phyloP scores from a whole-genome alignment of 2,113 vertebrate genomes.

The Cephalopterus ornatus region DNA sequence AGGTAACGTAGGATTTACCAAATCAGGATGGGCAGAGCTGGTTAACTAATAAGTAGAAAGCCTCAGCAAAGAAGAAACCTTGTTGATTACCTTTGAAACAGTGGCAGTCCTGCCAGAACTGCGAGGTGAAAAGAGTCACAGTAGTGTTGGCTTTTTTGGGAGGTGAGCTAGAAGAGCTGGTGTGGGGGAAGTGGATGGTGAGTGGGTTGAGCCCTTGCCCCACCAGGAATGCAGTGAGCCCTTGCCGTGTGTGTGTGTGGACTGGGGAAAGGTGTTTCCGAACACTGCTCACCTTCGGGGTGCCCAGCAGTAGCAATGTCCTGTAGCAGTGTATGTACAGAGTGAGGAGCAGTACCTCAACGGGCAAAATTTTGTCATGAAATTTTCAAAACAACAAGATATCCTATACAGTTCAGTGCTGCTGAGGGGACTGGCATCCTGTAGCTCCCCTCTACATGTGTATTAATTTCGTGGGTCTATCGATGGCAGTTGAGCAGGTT shows the following conservation, averaged over 20 bases:
- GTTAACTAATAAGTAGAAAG: neutral
- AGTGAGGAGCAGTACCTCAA: fast-evolving
- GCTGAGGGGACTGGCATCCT: neutral
- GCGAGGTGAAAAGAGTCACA: fast-evolving
- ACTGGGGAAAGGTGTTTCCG: fast-evolving
- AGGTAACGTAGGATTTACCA: neutral
- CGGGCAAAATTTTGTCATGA: neutral
- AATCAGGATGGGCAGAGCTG: neutral
- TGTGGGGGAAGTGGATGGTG: neutral
- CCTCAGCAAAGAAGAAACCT: neutral
- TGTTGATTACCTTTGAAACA: neutral
- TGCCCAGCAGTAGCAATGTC: neutral
- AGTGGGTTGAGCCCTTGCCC: neutral
- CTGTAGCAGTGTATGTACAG: fast-evolving
- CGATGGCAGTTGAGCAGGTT: fast-evolving
- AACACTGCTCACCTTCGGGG: neutral
- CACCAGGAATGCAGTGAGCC: fast-evolving
- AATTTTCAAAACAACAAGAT: neutral
- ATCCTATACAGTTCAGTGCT: neutral
- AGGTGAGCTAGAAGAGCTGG: fast-evolving
- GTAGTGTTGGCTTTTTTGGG: neutral
- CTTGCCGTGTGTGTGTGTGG: neutral
- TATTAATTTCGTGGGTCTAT: fast-evolving
- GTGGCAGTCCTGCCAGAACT: neutral
- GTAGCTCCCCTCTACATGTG: fast-evolving